Evolutionary conservation across 2,888 invertebrate species (phyloP).

Genomic region (Junonia oenone): DNA sequence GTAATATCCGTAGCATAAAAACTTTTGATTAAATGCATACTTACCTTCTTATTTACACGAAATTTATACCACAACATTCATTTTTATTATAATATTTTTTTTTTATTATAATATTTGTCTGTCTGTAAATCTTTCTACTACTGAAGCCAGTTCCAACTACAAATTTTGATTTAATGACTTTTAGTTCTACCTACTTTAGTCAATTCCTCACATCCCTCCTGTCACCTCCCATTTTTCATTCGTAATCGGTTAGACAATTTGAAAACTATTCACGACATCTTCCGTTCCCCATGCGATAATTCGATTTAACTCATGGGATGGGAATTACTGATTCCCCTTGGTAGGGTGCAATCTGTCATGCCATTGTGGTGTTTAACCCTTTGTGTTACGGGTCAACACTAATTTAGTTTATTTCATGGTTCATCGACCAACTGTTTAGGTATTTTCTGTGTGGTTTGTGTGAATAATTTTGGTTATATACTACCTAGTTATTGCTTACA

Average conservation of each 20-base stretch:
- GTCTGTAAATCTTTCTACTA: no score
- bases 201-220: no score
- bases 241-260: background rate
- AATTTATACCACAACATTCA: no score
- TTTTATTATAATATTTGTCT: no score
- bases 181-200: no score
- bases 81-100: no score
- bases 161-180: no score
- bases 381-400: slow-evolving; percentile 2
- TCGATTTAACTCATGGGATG: slow-evolving; percentile 13
- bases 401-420: slow-evolving; percentile 21
- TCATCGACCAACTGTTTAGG: slow-evolving; percentile 15
- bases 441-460: background rate
- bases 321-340: slow-evolving; percentile 17
- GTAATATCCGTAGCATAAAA: no score
- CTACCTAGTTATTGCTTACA: no score
- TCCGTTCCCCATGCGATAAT: slow-evolving; percentile 1
- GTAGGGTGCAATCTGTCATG: background rate
- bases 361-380: slow-evolving; percentile 8
- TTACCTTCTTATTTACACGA: no score
- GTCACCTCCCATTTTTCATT: background rate
- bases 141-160: no score
- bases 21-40: no score
- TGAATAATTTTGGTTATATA: background rate
- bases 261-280: background rate